Evolutionary conservation across 2,888 invertebrate species (phyloP), one percentile per base, ranked within the genome.

Genomic region (Nymphalis c-album): DNA sequence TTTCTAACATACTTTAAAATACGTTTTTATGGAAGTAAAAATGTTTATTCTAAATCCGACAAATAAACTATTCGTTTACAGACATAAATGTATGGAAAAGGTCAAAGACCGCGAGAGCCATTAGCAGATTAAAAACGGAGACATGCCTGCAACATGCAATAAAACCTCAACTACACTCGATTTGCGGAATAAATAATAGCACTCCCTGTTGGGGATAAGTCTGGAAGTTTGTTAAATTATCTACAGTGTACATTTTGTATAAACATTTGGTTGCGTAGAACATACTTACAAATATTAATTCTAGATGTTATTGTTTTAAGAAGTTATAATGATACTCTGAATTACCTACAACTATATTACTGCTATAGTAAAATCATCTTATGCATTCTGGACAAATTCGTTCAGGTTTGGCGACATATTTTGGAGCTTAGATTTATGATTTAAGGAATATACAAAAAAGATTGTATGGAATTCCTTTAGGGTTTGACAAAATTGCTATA

Each of bases 111-210:
- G 74, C 75, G 76, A 73, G 74, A 71, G 71, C 87, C 86, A 88
- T 89, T 89, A 88, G 84, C 77, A 88, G 87, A 88, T 89, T 88
- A 89, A 86, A 88, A 85, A 48, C 79, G 76, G 77, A 77, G 82
- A 80, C 83, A 84, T 85, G 87, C 86, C 87, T 86, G 85, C 81
- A 81, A 80, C 76, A 74, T 79, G 80, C 79, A 77, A 75, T 72
- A 76, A 76, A 79, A 84, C 83, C 85, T 46, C 65, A 64, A 68
- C 68, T 70, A 65, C 59, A 61, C 48, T 65, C 60, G 67, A 8
- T 62, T 59, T 26, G 35, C 26, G 40, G 60, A 61, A 57, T 60
- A 48, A 61, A 60, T 55, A 48, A 61, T 61, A 35, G 31, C 10
- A 47, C 46, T 63, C 40, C 51, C 51, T 22, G 51, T 22, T 51